Evolutionary conservation across 2,113 vertebrate species (phyloP).

Genomic region (Strix uralensis): DNA sequence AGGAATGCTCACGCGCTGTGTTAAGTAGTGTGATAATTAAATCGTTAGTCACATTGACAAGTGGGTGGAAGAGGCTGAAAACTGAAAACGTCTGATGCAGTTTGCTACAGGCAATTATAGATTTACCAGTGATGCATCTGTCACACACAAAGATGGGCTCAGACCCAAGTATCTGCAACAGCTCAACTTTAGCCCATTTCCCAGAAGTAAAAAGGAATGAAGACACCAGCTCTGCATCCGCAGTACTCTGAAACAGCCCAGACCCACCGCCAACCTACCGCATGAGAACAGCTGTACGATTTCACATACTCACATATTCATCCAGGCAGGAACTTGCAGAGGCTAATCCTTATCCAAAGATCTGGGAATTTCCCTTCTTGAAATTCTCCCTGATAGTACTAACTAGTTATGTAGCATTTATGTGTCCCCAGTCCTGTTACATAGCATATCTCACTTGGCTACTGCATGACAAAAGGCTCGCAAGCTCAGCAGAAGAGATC

Average conservation of each 20-base stretch:
- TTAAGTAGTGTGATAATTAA: constrained; percentile 16
- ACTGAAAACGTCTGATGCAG: constrained; percentile 10
- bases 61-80: constrained; percentile 47
- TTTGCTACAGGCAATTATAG: constrained; percentile 30
- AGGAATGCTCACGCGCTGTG: background rate
- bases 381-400: background rate
- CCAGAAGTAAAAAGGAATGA: background rate
- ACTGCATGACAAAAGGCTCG: background rate
- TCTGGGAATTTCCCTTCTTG: constrained; percentile 20
- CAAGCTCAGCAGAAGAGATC: background rate
- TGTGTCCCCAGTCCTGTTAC: background rate
- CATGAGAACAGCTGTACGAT: background rate
- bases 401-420: background rate
- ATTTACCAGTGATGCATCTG: background rate
- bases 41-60: constrained; percentile 44
- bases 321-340: background rate
- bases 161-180: constrained; percentile 21
- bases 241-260: background rate
- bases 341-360: background rate
- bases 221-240: background rate
- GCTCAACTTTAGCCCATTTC: constrained; percentile 19
- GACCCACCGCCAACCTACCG: background rate
- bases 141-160: constrained; percentile 25
- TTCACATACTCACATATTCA: background rate
- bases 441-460: background rate